These are phyloP conservation scores for Ophion costatus DNA, from an alignment of 2,888 invertebrate genomes.

Conservation along the genomic window DNA sequence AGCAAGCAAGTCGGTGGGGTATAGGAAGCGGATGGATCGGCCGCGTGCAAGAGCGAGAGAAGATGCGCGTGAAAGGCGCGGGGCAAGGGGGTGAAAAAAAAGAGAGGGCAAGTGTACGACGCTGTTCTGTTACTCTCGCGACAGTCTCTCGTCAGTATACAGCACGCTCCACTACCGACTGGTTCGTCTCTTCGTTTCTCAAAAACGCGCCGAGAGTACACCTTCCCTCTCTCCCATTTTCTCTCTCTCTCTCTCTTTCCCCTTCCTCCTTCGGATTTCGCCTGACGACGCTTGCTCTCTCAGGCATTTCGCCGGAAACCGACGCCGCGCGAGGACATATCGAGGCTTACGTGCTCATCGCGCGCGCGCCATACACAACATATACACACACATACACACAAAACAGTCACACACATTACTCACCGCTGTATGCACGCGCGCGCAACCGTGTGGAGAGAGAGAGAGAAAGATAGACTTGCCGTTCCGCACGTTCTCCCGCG, in stretches of 20 bases:
- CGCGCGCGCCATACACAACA: constrained; percentile 27
- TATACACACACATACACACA: constrained; percentile 19
- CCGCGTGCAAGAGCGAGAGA: constrained; percentile 55
- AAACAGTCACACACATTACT: constrained; percentile 27
- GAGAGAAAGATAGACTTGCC: constrained; percentile 46
- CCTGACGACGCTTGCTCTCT: constrained; percentile 81
- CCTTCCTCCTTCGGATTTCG: constrained; percentile 69
- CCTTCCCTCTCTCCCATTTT: constrained; percentile 44
- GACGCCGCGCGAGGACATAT: constrained; percentile 81
- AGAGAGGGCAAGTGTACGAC: constrained; percentile 75
- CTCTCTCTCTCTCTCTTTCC: constrained; percentile 29
- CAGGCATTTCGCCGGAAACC: constrained; percentile 83
- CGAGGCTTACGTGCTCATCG: constrained; percentile 56
- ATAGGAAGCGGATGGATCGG: constrained; percentile 51
- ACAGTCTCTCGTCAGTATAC: constrained; percentile 86
- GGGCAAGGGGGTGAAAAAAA: constrained; percentile 47
- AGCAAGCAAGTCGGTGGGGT: constrained; percentile 82
- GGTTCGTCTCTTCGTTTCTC: constrained; percentile 66
- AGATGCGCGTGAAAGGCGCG: constrained; percentile 26
- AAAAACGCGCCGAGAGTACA: constrained; percentile 47
- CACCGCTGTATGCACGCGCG: constrained; percentile 55
- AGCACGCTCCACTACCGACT: constrained; percentile 76
- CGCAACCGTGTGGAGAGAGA: constrained; percentile 15
- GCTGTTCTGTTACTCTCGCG: constrained; percentile 81
- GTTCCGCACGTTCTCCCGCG: constrained; percentile 63